Evolutionary conservation across 2,113 vertebrate genomes (phyloP), one percentile per base, ranked within the genome.

Genomic region (Rattus rattus): DNA sequence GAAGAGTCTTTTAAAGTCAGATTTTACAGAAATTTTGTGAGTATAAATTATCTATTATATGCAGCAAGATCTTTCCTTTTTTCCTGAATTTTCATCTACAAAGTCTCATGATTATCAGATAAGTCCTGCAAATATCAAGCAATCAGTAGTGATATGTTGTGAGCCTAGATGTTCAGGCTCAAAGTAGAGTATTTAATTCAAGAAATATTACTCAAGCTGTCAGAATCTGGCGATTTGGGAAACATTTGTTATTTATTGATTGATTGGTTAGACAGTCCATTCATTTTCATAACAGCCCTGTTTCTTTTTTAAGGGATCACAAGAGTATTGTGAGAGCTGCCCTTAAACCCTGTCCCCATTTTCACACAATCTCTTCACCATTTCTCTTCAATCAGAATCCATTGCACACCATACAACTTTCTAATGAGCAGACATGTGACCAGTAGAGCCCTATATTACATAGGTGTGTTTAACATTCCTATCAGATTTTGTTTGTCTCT

Each of bases 291-390:
- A 56, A 81, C 75, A 94, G 52, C 81, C 88, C 43, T 2, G 5
- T 77, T 19, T 65, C 17, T 5, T 12, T 24, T 94, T 96, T 94
- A 97, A 77, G 85, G 80, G 75, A 43, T 88, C 56, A 80, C 54
- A 67, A 28, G 85, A 89, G 72, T 12, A 9, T 54, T 59, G 17
- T 0, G 9, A 61, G 11, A 17, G 9, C 30, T 72, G 22, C 67
- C 76, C 59, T 96, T 91, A 26, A 76, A 76, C 30, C 36, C 28
- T 5, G 4, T 2, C 2, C 24, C 13, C 49, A 54, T 95, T 73
- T 79, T 43, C 26, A 30, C 26, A 19, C 2, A 10, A 56, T 52
- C 17, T 70, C 26, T 59, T 3, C 33, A 47, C 4, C n/a, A 16
- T 81, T 43, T 22, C 47, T 72, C 14, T 54, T 49, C 88, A 90